phyloP scores from a whole-genome alignment of 2,113 vertebrate species.

The Psammodynastes pulverulentus region DNA sequence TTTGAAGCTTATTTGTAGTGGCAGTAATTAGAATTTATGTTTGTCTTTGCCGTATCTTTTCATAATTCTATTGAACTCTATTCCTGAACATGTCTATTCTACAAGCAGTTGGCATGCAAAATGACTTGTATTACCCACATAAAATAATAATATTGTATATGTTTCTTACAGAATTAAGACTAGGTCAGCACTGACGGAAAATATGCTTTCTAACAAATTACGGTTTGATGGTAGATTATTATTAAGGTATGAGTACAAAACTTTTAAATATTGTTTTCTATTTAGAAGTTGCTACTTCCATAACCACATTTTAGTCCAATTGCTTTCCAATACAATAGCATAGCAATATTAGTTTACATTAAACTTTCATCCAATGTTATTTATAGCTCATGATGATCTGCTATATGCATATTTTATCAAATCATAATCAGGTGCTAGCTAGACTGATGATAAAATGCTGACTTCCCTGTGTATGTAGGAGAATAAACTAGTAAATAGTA shows the following conservation, averaged over 20 bases:
- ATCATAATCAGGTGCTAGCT: neutral
- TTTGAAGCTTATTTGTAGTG: neutral
- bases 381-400: neutral
- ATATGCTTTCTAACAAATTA: slow-evolving; percentile 75
- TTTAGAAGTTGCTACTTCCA: neutral
- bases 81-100: slow-evolving; percentile 30
- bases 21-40: neutral
- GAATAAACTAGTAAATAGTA: neutral
- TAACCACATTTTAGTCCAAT: neutral
- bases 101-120: neutral
- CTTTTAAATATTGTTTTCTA: neutral
- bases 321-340: neutral
- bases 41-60: neutral
- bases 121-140: neutral
- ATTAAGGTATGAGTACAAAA: slow-evolving; percentile 70
- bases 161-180: slow-evolving; percentile 77
- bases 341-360: neutral
- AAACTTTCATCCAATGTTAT: neutral
- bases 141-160: neutral
- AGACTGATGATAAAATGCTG: neutral
- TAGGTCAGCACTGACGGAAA: slow-evolving; percentile 78
- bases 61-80: neutral
- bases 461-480: neutral
- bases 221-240: slow-evolving; percentile 78
- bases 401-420: neutral